Base-by-base conservation (phyloP, 1,140 invertebrate species). In the Drosophila parvula region DNA sequence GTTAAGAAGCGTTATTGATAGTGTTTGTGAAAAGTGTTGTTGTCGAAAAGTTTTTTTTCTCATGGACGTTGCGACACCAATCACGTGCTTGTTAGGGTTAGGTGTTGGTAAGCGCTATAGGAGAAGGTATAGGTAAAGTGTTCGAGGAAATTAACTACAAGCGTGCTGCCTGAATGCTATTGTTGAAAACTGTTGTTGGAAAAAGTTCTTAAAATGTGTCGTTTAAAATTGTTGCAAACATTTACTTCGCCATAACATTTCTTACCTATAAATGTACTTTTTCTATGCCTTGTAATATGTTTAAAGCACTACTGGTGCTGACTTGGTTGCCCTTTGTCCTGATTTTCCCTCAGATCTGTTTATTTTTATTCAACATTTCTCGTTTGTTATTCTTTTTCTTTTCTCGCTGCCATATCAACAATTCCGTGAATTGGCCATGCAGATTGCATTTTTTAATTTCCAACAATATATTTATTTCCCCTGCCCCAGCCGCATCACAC, bases 401-500 rank as follows among this genome's bases (percentile, higher is more conserved):
- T 22, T 22, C 22, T 12, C 14, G 0, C 48, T 18, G 11, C 16
- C 16, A 14, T 53, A 53, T 53, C 16, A 22, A 34, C 18, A 4
- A 55, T 18, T 9, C 36, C 55, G n/a, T 4, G 55, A 63, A 58
- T 62, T 11, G 53, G 27, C 28, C 36, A 28, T 34, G 14, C 56
- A 64, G 30, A 65, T 65, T 61, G 57, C 57, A 36, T 62, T 65
- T 45, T 36, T 45, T 65, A 34, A 16, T 36, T 41, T 59, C 27
- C 28, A 16, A 12, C 56, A 38, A 61, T 28, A 34, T 32, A n/a
- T 27, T 57, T 55, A 30, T 56, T 40, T 40, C 12, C 8, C 7
- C 16, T 11, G 4, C 6, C 22, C 5, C 41, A 18, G 3, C n/a
- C 32, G 44, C 41, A 28, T 28, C 48, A 18, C 63, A 28, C 63